Conservation (phyloP, 92 coral and sea anemone genomes). For the Zoanthus solanderi region DNA sequence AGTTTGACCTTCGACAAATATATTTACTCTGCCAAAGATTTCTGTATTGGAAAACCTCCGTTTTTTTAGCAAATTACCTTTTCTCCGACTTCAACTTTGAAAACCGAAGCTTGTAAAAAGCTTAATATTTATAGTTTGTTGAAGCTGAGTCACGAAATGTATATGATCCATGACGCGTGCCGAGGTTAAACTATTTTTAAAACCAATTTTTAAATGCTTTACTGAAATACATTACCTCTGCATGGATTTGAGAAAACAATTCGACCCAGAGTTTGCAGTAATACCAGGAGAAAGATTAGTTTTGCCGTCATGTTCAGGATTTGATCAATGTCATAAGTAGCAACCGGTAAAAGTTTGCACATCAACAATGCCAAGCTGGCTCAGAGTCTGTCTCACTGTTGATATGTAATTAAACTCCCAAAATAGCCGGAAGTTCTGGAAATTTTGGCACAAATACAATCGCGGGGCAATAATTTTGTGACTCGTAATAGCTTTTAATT, state of each 20-base stretch:
- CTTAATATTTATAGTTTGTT: not conserved
- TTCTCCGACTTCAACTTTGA: not conserved
- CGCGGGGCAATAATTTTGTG: not conserved
- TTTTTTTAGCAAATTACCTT: not conserved
- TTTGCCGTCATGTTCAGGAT: not conserved
- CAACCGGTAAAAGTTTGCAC: not conserved
- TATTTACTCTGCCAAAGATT: not conserved
- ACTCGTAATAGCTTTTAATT: not conserved
- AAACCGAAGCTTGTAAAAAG: not conserved
- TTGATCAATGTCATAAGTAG: not conserved
- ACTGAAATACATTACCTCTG: constrained; percentile 1
- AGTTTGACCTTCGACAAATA: not conserved
- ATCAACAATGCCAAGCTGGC: not conserved
- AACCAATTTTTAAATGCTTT: not conserved
- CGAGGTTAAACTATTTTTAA: not conserved
- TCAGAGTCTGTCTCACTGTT: not conserved
- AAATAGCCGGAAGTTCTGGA: not conserved
- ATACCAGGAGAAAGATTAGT: not conserved
- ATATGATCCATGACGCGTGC: constrained; percentile 3
- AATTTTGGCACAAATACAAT: not conserved
- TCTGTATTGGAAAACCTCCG: not conserved
- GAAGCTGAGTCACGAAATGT: not conserved
- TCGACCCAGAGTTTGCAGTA: not conserved
- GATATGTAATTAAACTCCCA: not conserved
- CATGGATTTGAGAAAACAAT: not conserved